Evolutionary conservation across 1,140 invertebrate species (phyloP).

Genomic region (Megalopta genalis): DNA sequence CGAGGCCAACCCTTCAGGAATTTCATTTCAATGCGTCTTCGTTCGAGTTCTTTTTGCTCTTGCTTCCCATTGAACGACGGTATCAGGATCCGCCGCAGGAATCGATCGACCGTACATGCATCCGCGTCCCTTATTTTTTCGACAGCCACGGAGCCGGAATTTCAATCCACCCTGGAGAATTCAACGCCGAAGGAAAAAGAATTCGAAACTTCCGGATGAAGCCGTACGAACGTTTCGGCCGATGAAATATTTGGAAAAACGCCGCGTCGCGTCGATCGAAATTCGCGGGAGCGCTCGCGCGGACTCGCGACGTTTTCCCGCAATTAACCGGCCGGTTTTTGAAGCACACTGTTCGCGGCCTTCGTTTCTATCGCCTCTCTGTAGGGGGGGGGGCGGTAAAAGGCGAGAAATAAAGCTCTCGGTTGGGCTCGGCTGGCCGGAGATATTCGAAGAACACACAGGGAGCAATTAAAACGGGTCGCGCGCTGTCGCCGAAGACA

Average conservation of each 20-base stretch:
- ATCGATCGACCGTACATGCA: slow-evolving; percentile 2
- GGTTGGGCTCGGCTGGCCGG: neutral
- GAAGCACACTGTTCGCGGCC: neutral
- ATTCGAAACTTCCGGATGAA: neutral
- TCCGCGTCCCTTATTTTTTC: neutral
- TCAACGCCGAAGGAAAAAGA: too few species aligned
- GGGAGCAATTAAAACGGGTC: slow-evolving; percentile 24
- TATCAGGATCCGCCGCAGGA: slow-evolving; percentile 8
- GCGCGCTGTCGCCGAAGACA: slow-evolving; percentile 16
- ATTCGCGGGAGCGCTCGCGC: neutral
- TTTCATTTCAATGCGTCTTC: slow-evolving; percentile 23
- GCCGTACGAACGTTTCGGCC: neutral
- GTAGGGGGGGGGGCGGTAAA: neutral
- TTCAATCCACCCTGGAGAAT: neutral
- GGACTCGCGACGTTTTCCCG: neutral
- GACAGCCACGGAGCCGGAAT: neutral
- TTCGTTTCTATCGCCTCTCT: neutral
- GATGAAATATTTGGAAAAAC: neutral
- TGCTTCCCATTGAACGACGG: slow-evolving; percentile 12
- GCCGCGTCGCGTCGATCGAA: neutral
- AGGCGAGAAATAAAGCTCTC: neutral
- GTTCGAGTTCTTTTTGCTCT: slow-evolving; percentile 5
- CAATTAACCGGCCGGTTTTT: neutral
- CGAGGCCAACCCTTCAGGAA: slow-evolving; percentile 9
- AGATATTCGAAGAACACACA: neutral